Evolutionary conservation across 2,888 invertebrate genomes (phyloP).

Genomic region (Drosophila quasianomalipes): DNA sequence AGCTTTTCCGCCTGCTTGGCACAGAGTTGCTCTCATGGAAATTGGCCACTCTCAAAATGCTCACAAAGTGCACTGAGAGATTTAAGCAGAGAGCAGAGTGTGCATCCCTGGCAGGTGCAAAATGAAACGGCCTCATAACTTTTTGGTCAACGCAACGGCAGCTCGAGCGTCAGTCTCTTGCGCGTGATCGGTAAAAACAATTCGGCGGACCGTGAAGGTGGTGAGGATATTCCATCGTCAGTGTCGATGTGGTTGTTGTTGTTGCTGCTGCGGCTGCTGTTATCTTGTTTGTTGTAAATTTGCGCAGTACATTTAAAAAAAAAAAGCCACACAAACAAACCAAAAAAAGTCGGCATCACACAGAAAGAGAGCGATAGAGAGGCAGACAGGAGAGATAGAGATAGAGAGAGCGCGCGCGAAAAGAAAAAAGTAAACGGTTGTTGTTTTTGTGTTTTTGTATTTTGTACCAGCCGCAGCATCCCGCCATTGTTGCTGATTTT

Average conservation of each 20-base stretch:
- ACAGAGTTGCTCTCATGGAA: slow-evolving; percentile 37
- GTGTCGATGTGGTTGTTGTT: slow-evolving; percentile 59
- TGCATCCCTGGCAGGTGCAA: slow-evolving; percentile 71
- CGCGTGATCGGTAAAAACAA: slow-evolving; percentile 76
- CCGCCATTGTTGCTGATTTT: slow-evolving; percentile 58
- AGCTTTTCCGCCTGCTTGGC: slow-evolving; percentile 46
- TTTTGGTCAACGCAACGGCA: slow-evolving; percentile 68
- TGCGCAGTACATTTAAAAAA: slow-evolving; percentile 63
- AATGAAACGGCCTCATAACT: slow-evolving; percentile 67
- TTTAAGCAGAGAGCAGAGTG: slow-evolving; percentile 9
- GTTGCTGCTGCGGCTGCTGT: slow-evolving; percentile 56
- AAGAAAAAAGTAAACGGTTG: slow-evolving; percentile 48
- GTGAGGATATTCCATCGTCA: slow-evolving; percentile 69
- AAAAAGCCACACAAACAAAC: slow-evolving; percentile 32
- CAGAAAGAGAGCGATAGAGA: slow-evolving; percentile 33
- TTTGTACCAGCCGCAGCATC: slow-evolving; percentile 64
- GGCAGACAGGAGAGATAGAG: slow-evolving; percentile 21
- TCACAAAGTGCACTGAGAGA: slow-evolving; percentile 37
- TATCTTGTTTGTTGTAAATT: slow-evolving; percentile 64
- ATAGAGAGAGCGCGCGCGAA: slow-evolving; percentile 47
- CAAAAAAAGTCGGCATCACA: slow-evolving; percentile 22
- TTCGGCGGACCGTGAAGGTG: slow-evolving; percentile 76
- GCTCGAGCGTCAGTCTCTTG: slow-evolving; percentile 69
- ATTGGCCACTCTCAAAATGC: slow-evolving; percentile 10
- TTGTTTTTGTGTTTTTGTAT: slow-evolving; percentile 41